Percentiles rank a stretch among this genome's conserved stretches.
These are phyloP conservation scores for Nemapogon koenigi DNA, from an alignment of 2,888 invertebrate species.

Conservation along the genomic window DNA sequence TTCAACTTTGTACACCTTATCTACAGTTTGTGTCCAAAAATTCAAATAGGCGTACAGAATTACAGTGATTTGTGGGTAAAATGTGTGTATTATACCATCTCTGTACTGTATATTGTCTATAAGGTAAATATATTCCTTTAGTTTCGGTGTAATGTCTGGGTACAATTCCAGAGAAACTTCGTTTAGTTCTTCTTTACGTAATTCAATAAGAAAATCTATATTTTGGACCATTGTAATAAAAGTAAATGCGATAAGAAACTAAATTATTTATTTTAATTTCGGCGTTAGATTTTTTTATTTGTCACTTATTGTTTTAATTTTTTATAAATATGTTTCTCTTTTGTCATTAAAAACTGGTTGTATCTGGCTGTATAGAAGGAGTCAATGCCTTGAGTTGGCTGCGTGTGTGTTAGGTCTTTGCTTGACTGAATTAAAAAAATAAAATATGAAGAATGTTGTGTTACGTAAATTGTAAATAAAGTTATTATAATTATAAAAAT, in stretches of 20 bases:
- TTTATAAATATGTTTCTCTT: no score
- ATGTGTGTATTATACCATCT: slow-evolving; percentile 27
- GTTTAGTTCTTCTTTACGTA: slow-evolving; percentile 25
- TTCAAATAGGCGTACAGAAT: slow-evolving; percentile 28
- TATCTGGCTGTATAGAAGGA: no score
- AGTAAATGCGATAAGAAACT: no score
- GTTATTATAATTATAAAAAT: slow-evolving; percentile 14
- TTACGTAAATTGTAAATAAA: slow-evolving; percentile 8
- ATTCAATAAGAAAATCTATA: slow-evolving; percentile 8
- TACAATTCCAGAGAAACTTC: slow-evolving; percentile 24
- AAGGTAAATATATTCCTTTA: slow-evolving; percentile 25
- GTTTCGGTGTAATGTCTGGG: slow-evolving; percentile 23
- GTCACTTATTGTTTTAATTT: no score
- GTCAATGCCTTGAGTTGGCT: no score
- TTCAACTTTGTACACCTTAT: slow-evolving; percentile 25
- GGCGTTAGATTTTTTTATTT: no score
- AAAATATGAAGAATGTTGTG: no score
- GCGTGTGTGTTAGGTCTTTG: no score
- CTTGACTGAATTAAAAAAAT: no score
- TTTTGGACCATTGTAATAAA: neutral
- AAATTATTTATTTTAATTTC: no score
- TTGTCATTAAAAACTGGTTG: no score
- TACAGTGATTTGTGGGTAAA: slow-evolving; percentile 34
- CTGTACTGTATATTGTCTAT: slow-evolving; percentile 24
- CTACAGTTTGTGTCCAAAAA: slow-evolving; percentile 27